Evolutionary conservation across 2,797 vertebrate genomes (phyloP), one percentile per base, ranked within the genome.

Genomic region (Cyprinodon diabolis): DNA sequence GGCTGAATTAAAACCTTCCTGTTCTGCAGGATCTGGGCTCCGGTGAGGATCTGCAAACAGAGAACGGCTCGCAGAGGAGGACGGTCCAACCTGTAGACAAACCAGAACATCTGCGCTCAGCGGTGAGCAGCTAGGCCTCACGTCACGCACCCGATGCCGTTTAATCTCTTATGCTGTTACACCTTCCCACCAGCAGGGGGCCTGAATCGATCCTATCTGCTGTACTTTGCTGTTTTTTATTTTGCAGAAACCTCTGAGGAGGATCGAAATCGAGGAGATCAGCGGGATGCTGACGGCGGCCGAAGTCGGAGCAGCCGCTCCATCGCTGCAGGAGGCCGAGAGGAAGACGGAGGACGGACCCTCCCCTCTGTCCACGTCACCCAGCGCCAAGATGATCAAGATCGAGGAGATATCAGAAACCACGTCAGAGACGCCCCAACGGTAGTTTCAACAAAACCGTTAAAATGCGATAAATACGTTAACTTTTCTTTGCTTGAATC

Each of bases 361-460:
- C 0, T 90, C 93, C 30, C 89, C 94, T 6, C 51, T 91, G 77
- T 87, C 81, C 3, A 94, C 94, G 2, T 93, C 86, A 62, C 96
- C 97, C 30, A 95, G 91, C 79, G 95, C 96, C 81, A 98, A 98
- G 91, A 95, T 97, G 72, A 93, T 96, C 81, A 97, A 96, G 91
- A 97, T 97, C 3, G 97, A 98, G 90, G 97, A 96, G 91, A 80
- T 93, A 2, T 75, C 90, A 35, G 94, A 94, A 66, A 12, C 40
- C 0, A 71, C 92, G 30, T 58, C 79, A 4, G 70, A 17, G 9
- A 43, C 79, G 1, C 23, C 86, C 21, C 54, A 81, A 12, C 83
- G 35, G 95, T 95, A 45, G 86, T 89, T 76, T 43, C 40, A 43
- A 5, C 5, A 43, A 43, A 43, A 43, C 7, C 40, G 30, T 0